Percentiles rank a stretch among this genome's conserved stretches.
Conservation (phyloP, 2,888 invertebrate species). For the Latrodectus elegans region DNA sequence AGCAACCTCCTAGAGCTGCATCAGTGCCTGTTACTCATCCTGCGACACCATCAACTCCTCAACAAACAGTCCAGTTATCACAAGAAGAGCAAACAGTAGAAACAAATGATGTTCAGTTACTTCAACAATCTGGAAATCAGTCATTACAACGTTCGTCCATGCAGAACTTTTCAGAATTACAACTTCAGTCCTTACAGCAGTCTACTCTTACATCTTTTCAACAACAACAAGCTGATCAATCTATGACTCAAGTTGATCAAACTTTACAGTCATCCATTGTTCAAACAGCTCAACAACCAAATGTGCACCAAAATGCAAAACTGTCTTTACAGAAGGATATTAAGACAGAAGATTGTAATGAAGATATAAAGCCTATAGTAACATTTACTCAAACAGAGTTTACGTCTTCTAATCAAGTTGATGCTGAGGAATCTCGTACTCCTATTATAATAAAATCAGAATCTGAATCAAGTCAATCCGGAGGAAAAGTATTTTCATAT, state of each 20-base stretch:
- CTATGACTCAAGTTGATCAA: constrained; percentile 30
- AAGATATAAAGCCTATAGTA: neutral
- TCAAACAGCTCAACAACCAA: neutral
- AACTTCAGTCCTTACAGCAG: constrained; percentile 19
- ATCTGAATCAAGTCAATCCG: constrained; percentile 8
- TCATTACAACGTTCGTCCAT: constrained; percentile 19
- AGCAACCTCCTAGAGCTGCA: constrained; percentile 66
- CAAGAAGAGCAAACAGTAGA: constrained; percentile 59
- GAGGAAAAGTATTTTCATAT: constrained; percentile 26
- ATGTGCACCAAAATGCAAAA: neutral
- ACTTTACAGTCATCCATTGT: neutral
- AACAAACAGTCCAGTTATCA: constrained; percentile 42
- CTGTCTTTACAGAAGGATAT: neutral
- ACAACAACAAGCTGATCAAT: constrained; percentile 18
- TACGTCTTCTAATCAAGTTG: neutral
- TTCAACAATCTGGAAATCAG: constrained; percentile 23
- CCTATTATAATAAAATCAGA: constrained; percentile 20
- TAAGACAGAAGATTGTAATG: neutral
- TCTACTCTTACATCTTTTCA: constrained; percentile 7
- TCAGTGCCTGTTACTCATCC: constrained; percentile 66
- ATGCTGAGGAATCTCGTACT: constrained; percentile 12
- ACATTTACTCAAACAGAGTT: constrained; percentile 15
- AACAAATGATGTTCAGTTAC: constrained; percentile 67
- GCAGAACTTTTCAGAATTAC: neutral
- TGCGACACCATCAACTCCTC: constrained; percentile 67